These are phyloP conservation scores for Tetramorium simillimum DNA, from an alignment of 1,140 invertebrate species.

Conservation along the genomic window DNA sequence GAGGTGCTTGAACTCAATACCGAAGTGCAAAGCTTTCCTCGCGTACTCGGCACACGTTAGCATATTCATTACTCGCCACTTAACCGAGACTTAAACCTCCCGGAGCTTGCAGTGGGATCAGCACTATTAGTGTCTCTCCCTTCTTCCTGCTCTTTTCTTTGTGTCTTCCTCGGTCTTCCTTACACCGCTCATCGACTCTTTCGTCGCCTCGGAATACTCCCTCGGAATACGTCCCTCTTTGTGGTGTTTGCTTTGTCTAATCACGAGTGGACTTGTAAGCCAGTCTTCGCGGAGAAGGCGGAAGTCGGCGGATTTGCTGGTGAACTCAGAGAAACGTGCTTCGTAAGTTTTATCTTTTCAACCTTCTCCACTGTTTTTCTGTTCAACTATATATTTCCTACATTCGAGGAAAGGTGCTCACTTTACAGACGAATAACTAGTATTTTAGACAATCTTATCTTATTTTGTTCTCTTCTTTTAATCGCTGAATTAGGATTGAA, in stretches of 20 bases:
- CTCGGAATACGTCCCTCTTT: constrained; percentile 21
- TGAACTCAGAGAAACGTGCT: constrained; percentile 46
- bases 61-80: constrained; percentile 80
- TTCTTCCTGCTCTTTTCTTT: constrained; percentile 47
- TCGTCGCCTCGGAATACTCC: constrained; percentile 4
- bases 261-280: constrained; percentile 56
- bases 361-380: neutral
- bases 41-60: constrained; percentile 80
- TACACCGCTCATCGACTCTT: neutral
- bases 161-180: constrained; percentile 38
- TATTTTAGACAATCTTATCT: neutral
- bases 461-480: neutral
- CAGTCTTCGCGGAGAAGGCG: constrained; percentile 38
- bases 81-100: constrained; percentile 75
- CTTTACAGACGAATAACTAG: neutral
- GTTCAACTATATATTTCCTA: neutral
- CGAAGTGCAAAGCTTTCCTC: constrained; percentile 78
- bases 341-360: constrained; percentile 18
- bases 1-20: constrained; percentile 77
- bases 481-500: neutral
- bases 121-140: constrained; percentile 78
- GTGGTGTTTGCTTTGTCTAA: constrained; percentile 59
- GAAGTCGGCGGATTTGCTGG: constrained; percentile 40
- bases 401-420: neutral
- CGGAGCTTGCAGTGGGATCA: constrained; percentile 75